These are phyloP conservation scores for Brenthis hecate DNA, from an alignment of 2,888 invertebrate species.

Conservation along the genomic window DNA sequence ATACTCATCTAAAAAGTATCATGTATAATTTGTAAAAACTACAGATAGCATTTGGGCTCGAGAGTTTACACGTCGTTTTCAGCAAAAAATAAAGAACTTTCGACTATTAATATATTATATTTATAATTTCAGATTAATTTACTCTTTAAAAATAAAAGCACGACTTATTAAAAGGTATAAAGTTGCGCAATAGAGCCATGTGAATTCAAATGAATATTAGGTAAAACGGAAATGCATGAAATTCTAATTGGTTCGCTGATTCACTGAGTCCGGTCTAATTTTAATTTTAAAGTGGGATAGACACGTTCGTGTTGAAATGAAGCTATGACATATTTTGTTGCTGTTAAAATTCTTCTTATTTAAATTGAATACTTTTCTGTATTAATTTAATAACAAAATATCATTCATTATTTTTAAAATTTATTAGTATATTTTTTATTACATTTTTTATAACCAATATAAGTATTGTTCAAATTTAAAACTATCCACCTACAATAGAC, in stretches of 20 bases:
- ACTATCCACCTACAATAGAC: too few species aligned
- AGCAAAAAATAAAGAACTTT: too few species aligned
- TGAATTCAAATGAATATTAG: slow-evolving; percentile 34
- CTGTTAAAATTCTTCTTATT: neutral
- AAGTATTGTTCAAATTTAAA: too few species aligned
- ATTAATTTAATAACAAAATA: neutral
- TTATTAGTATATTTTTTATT: neutral
- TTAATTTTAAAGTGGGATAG: slow-evolving; percentile 53
- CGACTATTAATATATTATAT: too few species aligned
- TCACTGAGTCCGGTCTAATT: slow-evolving; percentile 57
- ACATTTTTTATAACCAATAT: too few species aligned
- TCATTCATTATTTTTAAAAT: neutral
- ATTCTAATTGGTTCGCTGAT: slow-evolving; percentile 56
- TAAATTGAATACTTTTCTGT: neutral
- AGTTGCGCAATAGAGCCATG: slow-evolving; percentile 10
- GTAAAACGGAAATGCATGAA: slow-evolving; percentile 54
- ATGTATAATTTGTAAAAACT: too few species aligned
- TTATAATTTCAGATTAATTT: neutral
- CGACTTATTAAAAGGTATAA: slow-evolving; percentile 12
- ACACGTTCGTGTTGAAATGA: slow-evolving; percentile 40
- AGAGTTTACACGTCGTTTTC: too few species aligned
- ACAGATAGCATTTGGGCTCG: too few species aligned
- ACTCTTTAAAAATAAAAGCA: neutral
- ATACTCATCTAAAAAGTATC: too few species aligned
- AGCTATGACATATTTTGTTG: slow-evolving; percentile 25